Evolutionary conservation across 1,140 invertebrate genomes (phyloP).

Genomic region (Tigriopus japonicus): DNA sequence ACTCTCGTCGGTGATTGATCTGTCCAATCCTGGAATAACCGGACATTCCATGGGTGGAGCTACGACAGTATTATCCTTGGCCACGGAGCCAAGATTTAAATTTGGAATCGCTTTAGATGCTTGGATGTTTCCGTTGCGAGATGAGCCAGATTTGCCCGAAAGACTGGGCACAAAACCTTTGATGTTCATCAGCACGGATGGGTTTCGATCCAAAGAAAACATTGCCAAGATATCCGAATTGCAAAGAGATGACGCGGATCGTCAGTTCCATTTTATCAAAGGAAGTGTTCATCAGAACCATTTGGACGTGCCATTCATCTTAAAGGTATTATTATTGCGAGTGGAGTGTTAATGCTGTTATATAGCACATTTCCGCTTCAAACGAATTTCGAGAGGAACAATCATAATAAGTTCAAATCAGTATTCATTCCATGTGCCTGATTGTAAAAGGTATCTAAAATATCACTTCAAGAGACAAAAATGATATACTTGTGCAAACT

Average conservation of each 20-base stretch:
- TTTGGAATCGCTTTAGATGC: neutral
- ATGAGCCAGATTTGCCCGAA: neutral
- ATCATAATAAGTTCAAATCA: too few species aligned
- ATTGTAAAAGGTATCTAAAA: too few species aligned
- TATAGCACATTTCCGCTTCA: too few species aligned
- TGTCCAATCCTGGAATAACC: neutral
- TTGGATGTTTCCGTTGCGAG: neutral
- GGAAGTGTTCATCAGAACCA: conserved; percentile 12
- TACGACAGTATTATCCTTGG: neutral
- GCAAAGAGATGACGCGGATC: neutral
- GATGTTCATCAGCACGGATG: conserved; percentile 5
- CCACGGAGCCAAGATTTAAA: neutral
- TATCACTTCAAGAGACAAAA: too few species aligned
- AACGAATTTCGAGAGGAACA: too few species aligned
- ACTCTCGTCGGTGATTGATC: neutral
- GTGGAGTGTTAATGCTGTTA: too few species aligned
- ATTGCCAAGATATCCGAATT: conserved; percentile 3
- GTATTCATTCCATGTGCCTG: too few species aligned
- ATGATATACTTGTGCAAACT: too few species aligned
- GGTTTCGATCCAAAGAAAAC: neutral
- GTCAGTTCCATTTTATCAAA: neutral
- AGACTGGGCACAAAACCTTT: neutral
- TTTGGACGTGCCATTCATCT: conserved; percentile 2
- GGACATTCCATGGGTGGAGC: conserved; percentile 10
- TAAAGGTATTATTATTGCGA: neutral